Conservation (phyloP, 2,888 invertebrate species). For the Chrysolina oricalcia region DNA sequence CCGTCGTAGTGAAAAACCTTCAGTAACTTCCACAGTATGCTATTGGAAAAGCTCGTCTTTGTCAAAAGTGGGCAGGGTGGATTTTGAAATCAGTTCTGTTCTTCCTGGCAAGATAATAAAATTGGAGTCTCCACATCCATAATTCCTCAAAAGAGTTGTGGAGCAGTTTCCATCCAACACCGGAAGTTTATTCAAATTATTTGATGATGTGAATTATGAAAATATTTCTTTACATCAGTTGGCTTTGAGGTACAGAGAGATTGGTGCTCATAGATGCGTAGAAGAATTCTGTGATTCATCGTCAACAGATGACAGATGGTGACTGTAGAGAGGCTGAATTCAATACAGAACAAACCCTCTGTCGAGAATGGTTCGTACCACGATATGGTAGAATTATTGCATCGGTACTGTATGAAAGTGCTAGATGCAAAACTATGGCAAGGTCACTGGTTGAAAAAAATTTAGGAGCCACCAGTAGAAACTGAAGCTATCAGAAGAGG, state of each 20-base stretch:
- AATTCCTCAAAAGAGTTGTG: conserved; percentile 5
- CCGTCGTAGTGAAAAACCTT: conserved; percentile 37
- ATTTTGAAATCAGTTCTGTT: neutral
- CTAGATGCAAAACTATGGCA: too few relatives aligned
- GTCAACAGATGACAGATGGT: neutral
- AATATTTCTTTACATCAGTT: conserved; percentile 23
- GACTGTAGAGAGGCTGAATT: conserved; percentile 17
- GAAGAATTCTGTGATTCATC: conserved; percentile 4
- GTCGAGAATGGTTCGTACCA: conserved; percentile 43
- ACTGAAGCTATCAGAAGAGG: too few relatives aligned
- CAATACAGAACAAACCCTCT: conserved; percentile 40
- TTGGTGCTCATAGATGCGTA: neutral
- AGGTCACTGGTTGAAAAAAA: too few relatives aligned
- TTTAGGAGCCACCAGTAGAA: too few relatives aligned
- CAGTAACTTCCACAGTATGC: conserved; percentile 28
- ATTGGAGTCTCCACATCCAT: conserved; percentile 12
- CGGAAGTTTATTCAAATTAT: conserved; percentile 12
- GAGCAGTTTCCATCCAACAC: conserved; percentile 5
- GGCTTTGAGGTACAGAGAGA: conserved; percentile 10
- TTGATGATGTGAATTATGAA: conserved; percentile 16
- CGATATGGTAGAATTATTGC: conserved; percentile 52
- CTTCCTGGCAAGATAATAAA: conserved; percentile 1
- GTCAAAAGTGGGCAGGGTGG: conserved; percentile 13
- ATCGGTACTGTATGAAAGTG: too few relatives aligned
- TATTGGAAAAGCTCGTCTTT: conserved; percentile 10